A percentile compares a stretch with the other conserved stretches of the same genome.
Conservation (phyloP, 2,888 invertebrate species). For the Epiblema foenella region DNA sequence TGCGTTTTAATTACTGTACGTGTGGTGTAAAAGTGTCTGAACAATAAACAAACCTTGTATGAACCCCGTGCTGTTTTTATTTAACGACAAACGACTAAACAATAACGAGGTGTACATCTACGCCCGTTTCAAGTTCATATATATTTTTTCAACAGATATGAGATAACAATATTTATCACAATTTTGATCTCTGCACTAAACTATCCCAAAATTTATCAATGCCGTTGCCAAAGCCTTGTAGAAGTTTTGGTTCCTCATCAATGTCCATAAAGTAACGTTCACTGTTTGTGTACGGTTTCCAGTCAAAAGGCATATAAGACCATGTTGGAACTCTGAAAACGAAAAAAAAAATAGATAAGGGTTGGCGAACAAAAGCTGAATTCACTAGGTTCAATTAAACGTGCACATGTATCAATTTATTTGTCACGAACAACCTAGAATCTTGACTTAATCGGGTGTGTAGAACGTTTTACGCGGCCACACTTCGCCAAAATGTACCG, state of each 20-base stretch:
- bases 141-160: neutral
- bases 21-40: too few relatives aligned
- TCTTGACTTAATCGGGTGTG: too few relatives aligned
- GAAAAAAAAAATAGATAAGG: conserved; percentile 14
- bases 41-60: too few relatives aligned
- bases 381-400: too few relatives aligned
- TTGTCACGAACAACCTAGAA: too few relatives aligned
- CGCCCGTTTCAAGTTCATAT: neutral
- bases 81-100: too few relatives aligned
- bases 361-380: neutral
- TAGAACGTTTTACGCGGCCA: too few relatives aligned
- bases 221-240: conserved; percentile 50
- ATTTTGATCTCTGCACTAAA: conserved; percentile 58
- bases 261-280: conserved; percentile 59
- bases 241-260: conserved; percentile 53
- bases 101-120: too few relatives aligned
- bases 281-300: conserved; percentile 64
- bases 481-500: too few relatives aligned
- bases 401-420: too few relatives aligned
- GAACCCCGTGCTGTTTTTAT: too few relatives aligned
- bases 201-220: conserved; percentile 51
- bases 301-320: conserved; percentile 58
- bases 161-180: conserved; percentile 52
- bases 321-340: conserved; percentile 68
- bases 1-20: too few relatives aligned